Base-by-base conservation (phyloP, 2,888 invertebrate genomes). In the Chironomus tentans region DNA sequence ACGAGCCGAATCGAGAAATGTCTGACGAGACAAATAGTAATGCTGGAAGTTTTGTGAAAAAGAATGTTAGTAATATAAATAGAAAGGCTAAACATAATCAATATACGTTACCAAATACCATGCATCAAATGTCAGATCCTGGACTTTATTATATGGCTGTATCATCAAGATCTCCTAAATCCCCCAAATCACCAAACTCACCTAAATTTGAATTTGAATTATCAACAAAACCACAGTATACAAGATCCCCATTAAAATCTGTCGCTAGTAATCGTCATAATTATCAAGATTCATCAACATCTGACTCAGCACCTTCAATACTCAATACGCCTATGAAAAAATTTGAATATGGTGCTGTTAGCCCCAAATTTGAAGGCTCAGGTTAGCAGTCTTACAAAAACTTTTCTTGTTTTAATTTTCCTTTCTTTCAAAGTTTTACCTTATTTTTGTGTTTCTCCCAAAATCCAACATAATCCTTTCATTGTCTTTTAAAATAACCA, bases 241-340 rank as follows among this genome's bases (percentile, higher is more conserved):
- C 46, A 10, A 65, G 70, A 46, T 28, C 47, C 56, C 48, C 65
- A 38, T 13, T 69, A 21, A 76, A 56, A 38, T 21, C 69, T 18
- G 24, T 77, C 28, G 81, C 81, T 81, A 83, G 2, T 1, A 72
- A 68, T 79, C 81, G 6, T 82, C 81, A 12, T 82, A 81, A 77
- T 83, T 84, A 73, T 82, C 83, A 70, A 82, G 82, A 4, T 22
- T 75, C 78, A 28, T 77, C 78, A 6, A 77, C 77, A 28, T 38
- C 76, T 48, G 62, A 78, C 68, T 77, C 79, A 74, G 86, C 87
- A 12, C 87, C 87, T 18, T 81, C 87, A 68, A 88, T 88, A 77
- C 89, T 89, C 0, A 87, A 87, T 78, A 86, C 87, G 56, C 87
- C 88, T 0, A 24, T 24, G 10, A 84, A 87, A 47, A 88, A 87